Percentiles rank a stretch among this genome's conserved stretches.
phyloP scores from a whole-genome alignment of 2,888 invertebrate genomes.

The Drosophila gaucha region DNA sequence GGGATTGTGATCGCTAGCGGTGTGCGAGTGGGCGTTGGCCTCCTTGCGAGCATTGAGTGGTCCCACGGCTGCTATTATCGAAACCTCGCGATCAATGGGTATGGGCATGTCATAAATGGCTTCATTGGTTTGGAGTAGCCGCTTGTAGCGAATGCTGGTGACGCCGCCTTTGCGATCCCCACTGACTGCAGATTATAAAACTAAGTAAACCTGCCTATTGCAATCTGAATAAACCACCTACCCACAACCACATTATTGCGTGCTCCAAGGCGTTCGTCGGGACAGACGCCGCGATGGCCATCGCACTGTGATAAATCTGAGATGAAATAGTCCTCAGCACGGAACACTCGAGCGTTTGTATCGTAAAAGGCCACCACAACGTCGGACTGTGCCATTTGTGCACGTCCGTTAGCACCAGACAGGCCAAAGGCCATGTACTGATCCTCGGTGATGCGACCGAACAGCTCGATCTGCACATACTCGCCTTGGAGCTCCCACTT shows the following conservation, averaged over 20 bases:
- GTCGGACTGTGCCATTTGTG: slow-evolving; percentile 93
- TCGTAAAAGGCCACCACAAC: slow-evolving; percentile 93
- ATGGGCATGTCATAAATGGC: slow-evolving; percentile 90
- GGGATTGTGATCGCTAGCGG: slow-evolving; percentile 82
- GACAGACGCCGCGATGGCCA: slow-evolving; percentile 93
- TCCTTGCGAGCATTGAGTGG: slow-evolving; percentile 91
- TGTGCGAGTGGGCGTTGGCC: slow-evolving; percentile 91
- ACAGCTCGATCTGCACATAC: slow-evolving; percentile 90
- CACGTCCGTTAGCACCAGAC: slow-evolving; percentile 90
- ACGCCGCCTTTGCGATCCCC: slow-evolving; percentile 92
- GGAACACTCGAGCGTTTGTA: slow-evolving; percentile 86
- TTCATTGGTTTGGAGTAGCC: slow-evolving; percentile 91
- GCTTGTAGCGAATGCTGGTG: slow-evolving; percentile 91
- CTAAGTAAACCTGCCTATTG: not conserved
- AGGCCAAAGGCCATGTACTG: slow-evolving; percentile 96
- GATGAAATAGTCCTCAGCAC: slow-evolving; percentile 94
- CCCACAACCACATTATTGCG: slow-evolving; percentile 90
- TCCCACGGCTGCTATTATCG: slow-evolving; percentile 95
- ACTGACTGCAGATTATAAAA: slow-evolving; percentile 85
- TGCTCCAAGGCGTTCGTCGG: slow-evolving; percentile 92
- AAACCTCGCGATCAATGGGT: slow-evolving; percentile 88
- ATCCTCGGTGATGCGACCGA: slow-evolving; percentile 91
- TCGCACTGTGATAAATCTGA: slow-evolving; percentile 93
- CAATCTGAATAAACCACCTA: slow-evolving; percentile 63
- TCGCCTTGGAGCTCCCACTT: slow-evolving; percentile 93